Percentiles rank a stretch among this genome's conserved stretches.
These are phyloP conservation scores for Chaetorhynchus papuensis DNA, from an alignment of 2,113 vertebrate genomes.

Conservation along the genomic window DNA sequence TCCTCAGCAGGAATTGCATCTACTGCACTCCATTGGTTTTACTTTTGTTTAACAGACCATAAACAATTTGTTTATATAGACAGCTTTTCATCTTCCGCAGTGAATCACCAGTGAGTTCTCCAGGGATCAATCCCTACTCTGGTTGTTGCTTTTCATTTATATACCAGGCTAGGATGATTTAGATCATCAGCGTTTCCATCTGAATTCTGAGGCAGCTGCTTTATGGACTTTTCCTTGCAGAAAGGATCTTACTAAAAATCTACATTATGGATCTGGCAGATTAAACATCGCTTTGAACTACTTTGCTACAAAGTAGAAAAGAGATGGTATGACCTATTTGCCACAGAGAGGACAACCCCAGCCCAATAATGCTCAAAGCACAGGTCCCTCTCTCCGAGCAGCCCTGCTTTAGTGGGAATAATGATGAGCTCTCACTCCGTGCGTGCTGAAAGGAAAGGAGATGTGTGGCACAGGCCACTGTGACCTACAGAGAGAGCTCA, in stretches of 20 bases:
- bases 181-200: not conserved
- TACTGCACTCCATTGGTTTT: constrained; percentile 22
- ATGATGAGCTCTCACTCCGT: not conserved
- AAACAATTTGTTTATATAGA: constrained; percentile 64
- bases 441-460: not conserved
- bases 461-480: not conserved
- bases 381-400: not conserved
- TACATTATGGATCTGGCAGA: not conserved
- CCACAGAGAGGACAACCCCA: not conserved
- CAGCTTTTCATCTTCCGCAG: constrained; percentile 47
- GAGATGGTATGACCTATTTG: not conserved
- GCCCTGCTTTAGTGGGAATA: fast-evolving
- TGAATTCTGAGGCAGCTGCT: constrained; percentile 10
- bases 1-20: constrained; percentile 43
- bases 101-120: not conserved
- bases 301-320: not conserved
- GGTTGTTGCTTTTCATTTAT: constrained; percentile 31
- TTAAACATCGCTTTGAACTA: not conserved
- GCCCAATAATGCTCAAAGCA: not conserved
- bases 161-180: constrained; percentile 25
- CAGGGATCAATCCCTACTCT: constrained; percentile 31
- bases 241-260: constrained; percentile 1
- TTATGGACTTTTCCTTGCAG: not conserved
- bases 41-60: constrained; percentile 51
- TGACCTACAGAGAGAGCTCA: not conserved